These are phyloP conservation scores for Heteromyza rotundicornis DNA, from an alignment of 2,888 invertebrate genomes.

Conservation along the genomic window DNA sequence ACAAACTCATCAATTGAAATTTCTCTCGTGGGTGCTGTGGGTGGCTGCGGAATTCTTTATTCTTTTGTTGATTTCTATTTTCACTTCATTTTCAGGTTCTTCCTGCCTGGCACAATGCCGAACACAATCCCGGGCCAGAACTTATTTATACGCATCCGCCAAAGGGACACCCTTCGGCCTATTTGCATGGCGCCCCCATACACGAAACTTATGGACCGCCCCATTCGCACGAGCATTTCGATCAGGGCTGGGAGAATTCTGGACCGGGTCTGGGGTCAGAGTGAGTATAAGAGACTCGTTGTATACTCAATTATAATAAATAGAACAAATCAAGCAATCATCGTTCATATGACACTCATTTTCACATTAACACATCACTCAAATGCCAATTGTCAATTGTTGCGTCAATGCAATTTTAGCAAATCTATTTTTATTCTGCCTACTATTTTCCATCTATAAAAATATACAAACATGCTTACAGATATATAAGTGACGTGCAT, in stretches of 20 bases:
- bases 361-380: too few relatives aligned
- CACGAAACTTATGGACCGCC: constrained; percentile 53
- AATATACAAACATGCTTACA: constrained; percentile 55
- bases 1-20: too few relatives aligned
- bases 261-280: constrained; percentile 71
- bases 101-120: constrained; percentile 54
- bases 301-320: background rate
- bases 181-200: constrained; percentile 55
- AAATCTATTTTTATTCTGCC: too few relatives aligned
- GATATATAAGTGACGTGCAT: constrained; percentile 68
- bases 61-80: constrained; percentile 10
- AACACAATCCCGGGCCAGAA: constrained; percentile 53
- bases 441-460: too few relatives aligned
- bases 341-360: too few relatives aligned
- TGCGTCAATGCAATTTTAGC: too few relatives aligned
- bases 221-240: constrained; percentile 63
- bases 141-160: constrained; percentile 59
- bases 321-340: too few relatives aligned
- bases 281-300: constrained; percentile 64
- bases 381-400: too few relatives aligned
- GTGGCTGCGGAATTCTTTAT: background rate
- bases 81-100: constrained; percentile 43
- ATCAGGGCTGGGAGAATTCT: constrained; percentile 67
- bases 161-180: constrained; percentile 56
- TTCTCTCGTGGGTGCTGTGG: too few relatives aligned